Conservation (phyloP, 2,797 vertebrate species). For the Garrulus glandarius region DNA sequence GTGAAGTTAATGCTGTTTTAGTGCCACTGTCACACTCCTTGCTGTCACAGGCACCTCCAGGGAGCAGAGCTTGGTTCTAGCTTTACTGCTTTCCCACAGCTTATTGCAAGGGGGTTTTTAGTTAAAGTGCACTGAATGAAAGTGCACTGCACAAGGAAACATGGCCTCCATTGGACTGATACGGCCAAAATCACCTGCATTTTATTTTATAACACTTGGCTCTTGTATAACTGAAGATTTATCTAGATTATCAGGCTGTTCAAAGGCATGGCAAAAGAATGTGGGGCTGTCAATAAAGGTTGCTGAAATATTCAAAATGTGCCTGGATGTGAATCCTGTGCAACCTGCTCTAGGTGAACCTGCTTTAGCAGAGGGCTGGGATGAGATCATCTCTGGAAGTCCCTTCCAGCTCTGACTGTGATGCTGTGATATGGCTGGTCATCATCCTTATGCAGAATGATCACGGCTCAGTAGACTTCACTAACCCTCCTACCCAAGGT, state of each 20-base stretch:
- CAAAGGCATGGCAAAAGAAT: neutral
- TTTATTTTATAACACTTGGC: neutral
- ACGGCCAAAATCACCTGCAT: neutral
- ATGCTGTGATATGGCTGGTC: neutral
- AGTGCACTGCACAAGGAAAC: neutral
- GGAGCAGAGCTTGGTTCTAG: neutral
- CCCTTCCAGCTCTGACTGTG: neutral
- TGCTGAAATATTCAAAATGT: neutral
- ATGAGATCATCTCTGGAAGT: neutral
- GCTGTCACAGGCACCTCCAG: neutral
- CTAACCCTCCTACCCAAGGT: neutral
- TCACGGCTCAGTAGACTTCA: neutral
- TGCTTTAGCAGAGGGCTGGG: neutral
- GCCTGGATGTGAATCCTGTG: neutral
- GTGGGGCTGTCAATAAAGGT: neutral
- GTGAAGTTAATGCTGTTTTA: neutral
- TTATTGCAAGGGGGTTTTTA: neutral
- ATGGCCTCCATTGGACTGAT: accelerated
- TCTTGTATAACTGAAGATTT: neutral
- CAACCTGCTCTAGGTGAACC: neutral
- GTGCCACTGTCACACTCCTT: neutral
- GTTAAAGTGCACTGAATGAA: neutral
- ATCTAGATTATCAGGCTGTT: neutral
- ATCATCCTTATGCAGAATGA: neutral
- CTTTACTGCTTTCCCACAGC: neutral